Percentiles rank a stretch among this genome's conserved stretches.
These are phyloP conservation scores for Drosophila obscura DNA, from an alignment of 1,140 invertebrate species.

Conservation along the genomic window DNA sequence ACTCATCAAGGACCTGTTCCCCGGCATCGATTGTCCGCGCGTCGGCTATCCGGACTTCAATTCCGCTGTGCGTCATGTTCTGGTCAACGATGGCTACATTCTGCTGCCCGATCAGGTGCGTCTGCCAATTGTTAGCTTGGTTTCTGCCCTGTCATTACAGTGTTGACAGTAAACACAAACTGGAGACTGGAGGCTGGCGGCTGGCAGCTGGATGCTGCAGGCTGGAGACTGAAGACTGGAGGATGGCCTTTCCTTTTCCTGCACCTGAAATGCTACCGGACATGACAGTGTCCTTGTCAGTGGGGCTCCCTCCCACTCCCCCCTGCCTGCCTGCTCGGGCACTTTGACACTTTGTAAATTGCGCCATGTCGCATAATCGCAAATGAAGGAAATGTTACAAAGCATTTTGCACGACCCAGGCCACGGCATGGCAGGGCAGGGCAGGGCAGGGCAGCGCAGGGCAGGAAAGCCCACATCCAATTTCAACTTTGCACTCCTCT, in stretches of 20 bases:
- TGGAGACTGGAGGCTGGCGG: too few species aligned
- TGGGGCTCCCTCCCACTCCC: neutral
- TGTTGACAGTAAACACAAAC: constrained; percentile 56
- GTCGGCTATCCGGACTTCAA: constrained; percentile 94
- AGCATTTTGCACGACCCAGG: constrained; percentile 61
- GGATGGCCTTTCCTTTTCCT: too few species aligned
- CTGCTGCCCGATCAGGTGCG: constrained; percentile 90
- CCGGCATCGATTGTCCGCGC: constrained; percentile 93
- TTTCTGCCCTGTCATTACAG: constrained; percentile 54
- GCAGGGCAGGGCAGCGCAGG: too few species aligned
- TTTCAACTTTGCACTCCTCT: constrained; percentile 65
- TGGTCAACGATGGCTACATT: constrained; percentile 88
- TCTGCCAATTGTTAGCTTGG: constrained; percentile 6
- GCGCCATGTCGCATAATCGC: constrained; percentile 75
- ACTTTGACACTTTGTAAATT: constrained; percentile 83
- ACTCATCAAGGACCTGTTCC: constrained; percentile 94
- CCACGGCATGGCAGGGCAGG: neutral
- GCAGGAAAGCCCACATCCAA: constrained; percentile 48
- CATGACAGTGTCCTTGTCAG: constrained; percentile 42
- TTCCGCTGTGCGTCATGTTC: constrained; percentile 88
- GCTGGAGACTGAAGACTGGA: too few species aligned
- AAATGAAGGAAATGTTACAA: constrained; percentile 79
- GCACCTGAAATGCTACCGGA: constrained; percentile 13
- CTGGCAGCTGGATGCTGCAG: neutral
- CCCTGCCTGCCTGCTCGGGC: constrained; percentile 37